Evolutionary conservation across 2,888 invertebrate genomes (phyloP).

Genomic region (Leptopilina drosophilae): DNA sequence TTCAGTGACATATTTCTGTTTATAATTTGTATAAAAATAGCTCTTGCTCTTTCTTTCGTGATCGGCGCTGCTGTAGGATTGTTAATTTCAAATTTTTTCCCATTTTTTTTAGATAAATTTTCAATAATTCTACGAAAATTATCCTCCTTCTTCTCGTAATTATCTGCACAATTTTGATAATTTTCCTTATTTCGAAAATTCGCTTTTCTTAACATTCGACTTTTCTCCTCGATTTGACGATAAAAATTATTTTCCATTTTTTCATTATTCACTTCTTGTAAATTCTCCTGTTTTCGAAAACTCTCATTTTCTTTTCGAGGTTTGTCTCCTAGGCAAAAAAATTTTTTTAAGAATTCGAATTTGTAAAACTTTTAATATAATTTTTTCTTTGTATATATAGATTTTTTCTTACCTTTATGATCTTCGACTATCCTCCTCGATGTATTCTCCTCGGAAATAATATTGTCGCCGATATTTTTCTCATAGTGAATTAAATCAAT

Average conservation of each 20-base stretch:
- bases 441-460: conserved; percentile 38
- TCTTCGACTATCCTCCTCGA: neutral
- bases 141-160: neutral
- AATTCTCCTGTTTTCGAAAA: neutral
- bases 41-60: conserved; percentile 62
- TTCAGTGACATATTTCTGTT: conserved; percentile 64
- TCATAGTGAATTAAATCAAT: conserved; percentile 62
- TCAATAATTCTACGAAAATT: neutral
- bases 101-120: neutral
- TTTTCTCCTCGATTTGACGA: neutral
- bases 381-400: too few relatives aligned
- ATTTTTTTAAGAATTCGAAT: too few relatives aligned
- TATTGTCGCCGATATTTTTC: conserved; percentile 66
- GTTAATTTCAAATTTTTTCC: neutral
- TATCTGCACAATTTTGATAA: neutral
- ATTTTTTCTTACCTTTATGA: too few relatives aligned
- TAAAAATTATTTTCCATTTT: conserved; percentile 8
- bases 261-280: neutral
- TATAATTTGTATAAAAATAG: conserved; percentile 69
- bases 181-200: neutral
- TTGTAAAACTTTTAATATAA: too few relatives aligned
- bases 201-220: neutral
- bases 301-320: neutral
- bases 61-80: neutral
- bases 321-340: neutral